Evolutionary conservation across 1,140 invertebrate genomes (phyloP).

Genomic region (Paraescarpia echinospica): DNA sequence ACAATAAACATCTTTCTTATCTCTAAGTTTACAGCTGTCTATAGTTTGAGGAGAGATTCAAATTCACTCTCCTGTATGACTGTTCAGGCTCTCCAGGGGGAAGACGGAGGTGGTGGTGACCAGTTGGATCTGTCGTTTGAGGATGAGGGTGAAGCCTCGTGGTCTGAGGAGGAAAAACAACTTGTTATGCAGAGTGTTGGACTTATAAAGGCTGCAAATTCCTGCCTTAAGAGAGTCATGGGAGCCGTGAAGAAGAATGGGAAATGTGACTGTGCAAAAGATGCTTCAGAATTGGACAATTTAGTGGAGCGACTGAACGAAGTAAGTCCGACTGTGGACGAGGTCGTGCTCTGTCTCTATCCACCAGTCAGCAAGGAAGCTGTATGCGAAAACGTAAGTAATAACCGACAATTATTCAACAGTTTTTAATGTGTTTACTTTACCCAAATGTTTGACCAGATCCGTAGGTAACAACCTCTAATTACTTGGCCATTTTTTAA

Average conservation of each 20-base stretch:
- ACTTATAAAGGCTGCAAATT: slow-evolving; percentile 5
- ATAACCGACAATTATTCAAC: neutral
- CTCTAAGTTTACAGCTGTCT: too few relatives aligned
- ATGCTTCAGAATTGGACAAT: slow-evolving; percentile 7
- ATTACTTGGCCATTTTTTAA: neutral
- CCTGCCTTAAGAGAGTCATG: neutral
- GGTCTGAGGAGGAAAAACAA: slow-evolving; percentile 9
- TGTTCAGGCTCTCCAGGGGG: neutral
- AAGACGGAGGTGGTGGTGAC: neutral
- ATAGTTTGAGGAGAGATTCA: too few relatives aligned
- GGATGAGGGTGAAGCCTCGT: neutral
- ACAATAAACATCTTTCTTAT: too few relatives aligned
- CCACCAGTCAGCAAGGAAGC: neutral
- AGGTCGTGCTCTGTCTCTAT: neutral
- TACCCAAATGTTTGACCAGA: neutral
- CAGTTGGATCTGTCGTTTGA: neutral
- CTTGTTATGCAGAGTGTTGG: neutral
- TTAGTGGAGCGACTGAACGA: neutral
- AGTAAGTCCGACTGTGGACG: neutral
- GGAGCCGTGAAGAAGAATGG: slow-evolving; percentile 1
- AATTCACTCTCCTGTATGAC: neutral
- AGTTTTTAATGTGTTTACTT: neutral
- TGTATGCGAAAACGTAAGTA: slow-evolving; percentile 15
- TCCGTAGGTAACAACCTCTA: neutral
- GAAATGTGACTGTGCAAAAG: slow-evolving; percentile 3